A percentile compares a stretch with the other conserved stretches of the same genome.
Evolutionary conservation across 2,888 invertebrate genomes (phyloP).

Genomic region (Melieria omissa): DNA sequence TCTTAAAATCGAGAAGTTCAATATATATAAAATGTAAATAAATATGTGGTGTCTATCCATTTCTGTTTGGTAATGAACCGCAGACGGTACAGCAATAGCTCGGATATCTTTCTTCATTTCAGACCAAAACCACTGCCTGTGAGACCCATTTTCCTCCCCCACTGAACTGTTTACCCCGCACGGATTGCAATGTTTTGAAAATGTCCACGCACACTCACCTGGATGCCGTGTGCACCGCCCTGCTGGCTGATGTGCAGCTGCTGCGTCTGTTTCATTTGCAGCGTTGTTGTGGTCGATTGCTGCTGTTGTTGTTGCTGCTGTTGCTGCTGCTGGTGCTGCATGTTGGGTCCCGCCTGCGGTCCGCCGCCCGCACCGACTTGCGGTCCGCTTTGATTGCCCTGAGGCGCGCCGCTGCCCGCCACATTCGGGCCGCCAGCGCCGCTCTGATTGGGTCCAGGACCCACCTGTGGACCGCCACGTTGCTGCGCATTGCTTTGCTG

Average conservation of each 20-base stretch:
- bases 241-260: constrained; percentile 88
- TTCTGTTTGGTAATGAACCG: not conserved
- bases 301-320: constrained; percentile 57
- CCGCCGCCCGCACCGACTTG: constrained; percentile 49
- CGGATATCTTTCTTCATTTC: no score
- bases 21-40: no score
- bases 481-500: constrained; percentile 48
- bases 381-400: constrained; percentile 54
- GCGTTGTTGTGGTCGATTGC: constrained; percentile 68
- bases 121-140: no score
- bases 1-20: no score
- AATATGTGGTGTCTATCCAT: not conserved
- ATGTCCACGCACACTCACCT: constrained; percentile 71
- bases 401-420: constrained; percentile 46
- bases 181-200: not conserved
- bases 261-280: constrained; percentile 89
- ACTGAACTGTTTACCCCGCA: no score
- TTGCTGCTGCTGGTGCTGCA: constrained; percentile 63
- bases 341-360: constrained; percentile 48
- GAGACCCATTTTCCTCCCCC: no score
- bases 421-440: constrained; percentile 49
- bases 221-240: constrained; percentile 80
- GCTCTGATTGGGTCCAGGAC: constrained; percentile 41
- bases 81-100: no score
- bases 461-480: constrained; percentile 46